Evolutionary conservation across 1,140 invertebrate genomes (phyloP).

Genomic region (Hormaphis cornu): DNA sequence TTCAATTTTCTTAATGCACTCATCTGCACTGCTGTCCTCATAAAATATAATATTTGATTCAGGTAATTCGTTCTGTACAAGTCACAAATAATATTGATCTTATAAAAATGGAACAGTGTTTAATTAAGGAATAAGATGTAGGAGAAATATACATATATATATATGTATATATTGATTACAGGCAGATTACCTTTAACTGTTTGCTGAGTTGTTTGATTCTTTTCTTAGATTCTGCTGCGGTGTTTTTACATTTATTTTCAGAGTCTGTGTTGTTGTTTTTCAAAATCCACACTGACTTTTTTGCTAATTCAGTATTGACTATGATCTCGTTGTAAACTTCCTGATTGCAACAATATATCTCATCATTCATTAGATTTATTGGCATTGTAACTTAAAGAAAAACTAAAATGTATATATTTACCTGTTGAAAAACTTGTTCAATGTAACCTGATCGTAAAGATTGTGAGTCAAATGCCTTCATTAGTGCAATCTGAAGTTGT

Average conservation of each 20-base stretch:
- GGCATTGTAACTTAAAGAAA: background rate
- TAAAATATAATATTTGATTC: conserved; percentile 53
- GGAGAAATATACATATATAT: background rate
- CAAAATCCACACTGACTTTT: conserved; percentile 62
- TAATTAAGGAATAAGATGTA: conserved; percentile 22
- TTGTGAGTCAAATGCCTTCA: background rate
- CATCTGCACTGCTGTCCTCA: conserved; percentile 48
- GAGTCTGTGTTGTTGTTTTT: background rate
- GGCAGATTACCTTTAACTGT: conserved; percentile 16
- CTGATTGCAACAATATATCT: conserved; percentile 38
- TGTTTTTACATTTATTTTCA: background rate
- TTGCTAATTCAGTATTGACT: conserved; percentile 62
- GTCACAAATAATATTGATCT: conserved; percentile 15
- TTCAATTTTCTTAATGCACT: conserved; percentile 47
- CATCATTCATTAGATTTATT: background rate
- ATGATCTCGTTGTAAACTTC: conserved; percentile 69
- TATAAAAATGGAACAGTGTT: too few relatives aligned
- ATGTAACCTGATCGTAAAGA: background rate
- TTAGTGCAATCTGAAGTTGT: background rate
- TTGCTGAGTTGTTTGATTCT: conserved; percentile 10
- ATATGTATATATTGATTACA: too few relatives aligned
- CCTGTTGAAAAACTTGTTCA: conserved; percentile 5
- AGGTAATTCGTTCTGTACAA: conserved; percentile 48
- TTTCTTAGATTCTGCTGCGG: background rate
- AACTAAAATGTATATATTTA: background rate